These are phyloP conservation scores for Pristionchus arcanus DNA, from an alignment of 2,888 invertebrate species.

Conservation along the genomic window DNA sequence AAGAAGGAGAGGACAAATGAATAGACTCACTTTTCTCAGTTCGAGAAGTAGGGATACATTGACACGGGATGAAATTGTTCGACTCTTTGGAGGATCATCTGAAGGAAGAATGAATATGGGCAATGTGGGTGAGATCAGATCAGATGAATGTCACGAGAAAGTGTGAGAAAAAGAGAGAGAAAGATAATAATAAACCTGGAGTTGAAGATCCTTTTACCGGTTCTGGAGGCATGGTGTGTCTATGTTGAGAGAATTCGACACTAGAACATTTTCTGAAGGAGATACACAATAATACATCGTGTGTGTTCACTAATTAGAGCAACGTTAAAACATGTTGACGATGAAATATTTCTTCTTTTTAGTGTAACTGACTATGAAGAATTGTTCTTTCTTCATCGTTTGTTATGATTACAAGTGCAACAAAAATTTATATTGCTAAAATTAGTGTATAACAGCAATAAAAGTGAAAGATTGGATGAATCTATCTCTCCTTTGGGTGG, in stretches of 20 bases:
- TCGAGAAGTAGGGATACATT: constrained; percentile 29
- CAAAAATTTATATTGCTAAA: neutral
- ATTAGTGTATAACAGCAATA: neutral
- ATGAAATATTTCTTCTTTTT: neutral
- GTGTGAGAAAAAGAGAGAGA: neutral
- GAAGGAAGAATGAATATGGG: neutral
- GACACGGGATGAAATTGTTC: neutral
- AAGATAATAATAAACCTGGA: neutral
- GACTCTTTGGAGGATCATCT: neutral
- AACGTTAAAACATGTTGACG: neutral
- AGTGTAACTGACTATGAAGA: neutral
- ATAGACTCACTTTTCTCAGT: constrained; percentile 23
- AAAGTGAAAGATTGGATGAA: neutral
- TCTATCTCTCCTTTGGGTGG: constrained; percentile 30
- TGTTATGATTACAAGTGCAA: neutral
- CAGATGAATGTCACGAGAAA: no score
- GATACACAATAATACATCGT: constrained; percentile 8
- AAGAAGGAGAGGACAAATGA: neutral
- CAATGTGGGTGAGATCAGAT: neutral
- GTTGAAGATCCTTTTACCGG: neutral
- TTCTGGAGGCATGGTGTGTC: constrained; percentile 19
- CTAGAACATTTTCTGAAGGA: constrained; percentile 40
- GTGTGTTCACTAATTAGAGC: neutral
- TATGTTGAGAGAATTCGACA: neutral
- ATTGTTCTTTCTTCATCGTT: neutral